These are phyloP conservation scores for Callocephalon fimbriatum DNA, from an alignment of 2,113 vertebrate species.

Conservation along the genomic window DNA sequence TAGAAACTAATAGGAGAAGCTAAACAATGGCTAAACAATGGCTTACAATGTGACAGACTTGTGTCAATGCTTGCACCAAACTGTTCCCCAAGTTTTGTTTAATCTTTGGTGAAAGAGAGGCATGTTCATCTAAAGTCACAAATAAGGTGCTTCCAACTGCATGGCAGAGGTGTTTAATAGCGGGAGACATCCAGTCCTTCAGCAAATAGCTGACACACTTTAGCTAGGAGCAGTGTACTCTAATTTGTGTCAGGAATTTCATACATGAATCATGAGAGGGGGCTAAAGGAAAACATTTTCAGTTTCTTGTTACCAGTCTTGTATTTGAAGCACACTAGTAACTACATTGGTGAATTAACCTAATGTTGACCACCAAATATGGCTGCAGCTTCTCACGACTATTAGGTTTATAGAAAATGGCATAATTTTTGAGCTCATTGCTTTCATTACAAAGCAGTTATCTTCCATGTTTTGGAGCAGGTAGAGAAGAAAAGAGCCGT, in stretches of 20 bases:
- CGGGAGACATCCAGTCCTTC: background rate
- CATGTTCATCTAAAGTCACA: background rate
- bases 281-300: background rate
- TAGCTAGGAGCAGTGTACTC: background rate
- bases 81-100: background rate
- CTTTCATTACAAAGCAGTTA: slow-evolving; percentile 1
- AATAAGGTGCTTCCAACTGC: background rate
- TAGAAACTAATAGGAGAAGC: background rate
- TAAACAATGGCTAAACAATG: background rate
- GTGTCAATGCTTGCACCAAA: background rate
- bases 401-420: background rate
- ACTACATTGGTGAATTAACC: background rate
- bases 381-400: background rate
- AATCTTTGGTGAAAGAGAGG: background rate
- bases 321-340: background rate
- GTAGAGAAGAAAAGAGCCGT: background rate
- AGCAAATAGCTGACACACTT: background rate
- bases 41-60: background rate
- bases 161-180: background rate
- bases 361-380: background rate
- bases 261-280: background rate
- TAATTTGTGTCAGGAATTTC: background rate
- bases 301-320: background rate
- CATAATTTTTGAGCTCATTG: background rate
- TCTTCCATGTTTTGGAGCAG: slow-evolving; percentile 3